Conservation (phyloP, 2,113 vertebrate species). For the Urocynchramus pylzowi region DNA sequence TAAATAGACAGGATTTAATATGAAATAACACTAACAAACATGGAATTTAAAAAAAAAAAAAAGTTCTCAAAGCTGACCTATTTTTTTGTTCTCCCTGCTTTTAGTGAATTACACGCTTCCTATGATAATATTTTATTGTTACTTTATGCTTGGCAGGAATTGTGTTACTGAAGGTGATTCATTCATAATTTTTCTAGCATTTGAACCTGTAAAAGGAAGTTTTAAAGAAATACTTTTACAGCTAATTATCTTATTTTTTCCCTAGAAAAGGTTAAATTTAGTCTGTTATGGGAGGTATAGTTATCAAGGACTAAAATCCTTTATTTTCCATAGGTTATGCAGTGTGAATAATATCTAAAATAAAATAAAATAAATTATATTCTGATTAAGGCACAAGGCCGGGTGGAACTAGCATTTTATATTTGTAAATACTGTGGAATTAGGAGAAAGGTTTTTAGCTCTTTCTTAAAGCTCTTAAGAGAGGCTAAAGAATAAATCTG, state of each 20-base stretch:
- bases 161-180: neutral
- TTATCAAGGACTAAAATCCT: neutral
- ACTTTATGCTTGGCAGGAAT: neutral
- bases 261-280: neutral
- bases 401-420: neutral
- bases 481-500: neutral
- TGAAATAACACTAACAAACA: neutral
- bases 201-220: neutral
- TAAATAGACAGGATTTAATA: neutral
- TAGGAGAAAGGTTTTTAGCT: neutral
- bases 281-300: neutral
- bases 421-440: neutral
- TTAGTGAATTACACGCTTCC: neutral
- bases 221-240: neutral
- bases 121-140: neutral
- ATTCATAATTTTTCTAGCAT: neutral
- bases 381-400: neutral
- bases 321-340: neutral
- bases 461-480: neutral
- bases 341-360: neutral
- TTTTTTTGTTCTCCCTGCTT: neutral
- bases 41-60: neutral
- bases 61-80: neutral
- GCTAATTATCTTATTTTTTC: neutral
- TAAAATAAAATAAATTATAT: neutral